Evolutionary conservation across 2,797 vertebrate species (phyloP).

Genomic region (Artibeus jamaicensis): DNA sequence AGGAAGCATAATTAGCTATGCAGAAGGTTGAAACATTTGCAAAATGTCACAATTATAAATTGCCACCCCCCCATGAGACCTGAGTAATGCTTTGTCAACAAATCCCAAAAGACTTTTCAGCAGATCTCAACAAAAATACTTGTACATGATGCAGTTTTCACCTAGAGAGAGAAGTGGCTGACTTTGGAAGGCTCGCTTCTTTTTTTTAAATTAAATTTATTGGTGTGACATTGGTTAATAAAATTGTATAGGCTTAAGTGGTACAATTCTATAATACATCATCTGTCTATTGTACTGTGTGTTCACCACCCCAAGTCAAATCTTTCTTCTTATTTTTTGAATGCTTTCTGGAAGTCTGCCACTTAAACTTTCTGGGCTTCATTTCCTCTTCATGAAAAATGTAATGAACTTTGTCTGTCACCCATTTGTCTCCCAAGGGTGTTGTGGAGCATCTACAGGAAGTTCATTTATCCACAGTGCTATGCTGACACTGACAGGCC

Average conservation of each 20-base stretch:
- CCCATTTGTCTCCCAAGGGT: constrained; percentile 6
- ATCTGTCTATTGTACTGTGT: background rate
- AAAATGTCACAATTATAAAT: constrained; percentile 62
- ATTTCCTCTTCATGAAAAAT: constrained; percentile 46
- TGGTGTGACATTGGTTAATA: background rate
- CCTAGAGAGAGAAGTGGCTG: background rate
- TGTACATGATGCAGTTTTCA: background rate
- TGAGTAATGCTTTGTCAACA: constrained; percentile 42
- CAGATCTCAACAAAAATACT: constrained; percentile 1
- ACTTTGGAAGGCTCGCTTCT: background rate
- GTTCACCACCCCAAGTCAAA: background rate
- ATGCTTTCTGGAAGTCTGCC: constrained; percentile 50
- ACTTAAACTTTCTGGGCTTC: background rate
- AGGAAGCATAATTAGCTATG: constrained; percentile 60
- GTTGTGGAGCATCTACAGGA: background rate
- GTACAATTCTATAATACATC: background rate
- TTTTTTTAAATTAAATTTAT: background rate
- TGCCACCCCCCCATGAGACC: background rate
- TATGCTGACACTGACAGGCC: background rate
- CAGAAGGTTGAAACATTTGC: constrained; percentile 53
- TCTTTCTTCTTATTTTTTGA: background rate
- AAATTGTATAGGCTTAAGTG: background rate
- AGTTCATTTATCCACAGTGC: constrained; percentile 37
- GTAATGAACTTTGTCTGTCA: background rate
- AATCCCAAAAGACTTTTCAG: constrained; percentile 32